Conservation (phyloP, 2,797 vertebrate genomes). For the Hafferia zeledoni region DNA sequence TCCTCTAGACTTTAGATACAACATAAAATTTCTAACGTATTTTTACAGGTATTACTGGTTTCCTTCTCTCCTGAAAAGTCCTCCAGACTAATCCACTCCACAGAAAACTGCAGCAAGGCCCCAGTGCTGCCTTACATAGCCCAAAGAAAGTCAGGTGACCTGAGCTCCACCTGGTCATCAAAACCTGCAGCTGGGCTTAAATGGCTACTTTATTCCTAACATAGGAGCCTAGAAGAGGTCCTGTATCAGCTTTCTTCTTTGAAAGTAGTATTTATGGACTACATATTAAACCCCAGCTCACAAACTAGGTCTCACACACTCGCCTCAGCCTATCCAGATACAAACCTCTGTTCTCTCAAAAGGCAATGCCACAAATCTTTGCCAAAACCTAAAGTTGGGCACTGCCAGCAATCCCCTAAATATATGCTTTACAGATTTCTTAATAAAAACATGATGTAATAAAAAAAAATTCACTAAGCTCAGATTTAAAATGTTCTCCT, state of each 20-base stretch:
- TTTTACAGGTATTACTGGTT: accelerated
- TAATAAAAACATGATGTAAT: not conserved
- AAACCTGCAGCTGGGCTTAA: not conserved
- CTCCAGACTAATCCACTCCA: accelerated
- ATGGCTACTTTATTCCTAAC: not conserved
- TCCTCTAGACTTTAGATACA: accelerated
- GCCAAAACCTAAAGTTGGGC: not conserved
- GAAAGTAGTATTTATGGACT: not conserved
- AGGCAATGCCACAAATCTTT: not conserved
- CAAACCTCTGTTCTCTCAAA: not conserved
- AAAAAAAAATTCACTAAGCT: not conserved
- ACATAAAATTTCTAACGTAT: accelerated
- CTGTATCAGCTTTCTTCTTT: not conserved
- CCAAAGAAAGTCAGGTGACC: not conserved
- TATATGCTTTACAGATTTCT: not conserved
- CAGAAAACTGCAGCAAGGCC: accelerated
- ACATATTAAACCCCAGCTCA: not conserved
- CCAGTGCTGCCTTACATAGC: not conserved
- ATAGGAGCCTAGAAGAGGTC: too few relatives aligned
- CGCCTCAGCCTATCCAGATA: not conserved
- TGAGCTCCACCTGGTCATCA: not conserved
- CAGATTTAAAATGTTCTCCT: not conserved
- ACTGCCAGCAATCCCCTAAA: not conserved
- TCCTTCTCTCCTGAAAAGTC: accelerated
- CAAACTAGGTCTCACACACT: not conserved